These are phyloP conservation scores for Cliona cf. orientalis DNA, from an alignment of 37 sponge, comb jelly and placozoan species.

Conservation along the genomic window DNA sequence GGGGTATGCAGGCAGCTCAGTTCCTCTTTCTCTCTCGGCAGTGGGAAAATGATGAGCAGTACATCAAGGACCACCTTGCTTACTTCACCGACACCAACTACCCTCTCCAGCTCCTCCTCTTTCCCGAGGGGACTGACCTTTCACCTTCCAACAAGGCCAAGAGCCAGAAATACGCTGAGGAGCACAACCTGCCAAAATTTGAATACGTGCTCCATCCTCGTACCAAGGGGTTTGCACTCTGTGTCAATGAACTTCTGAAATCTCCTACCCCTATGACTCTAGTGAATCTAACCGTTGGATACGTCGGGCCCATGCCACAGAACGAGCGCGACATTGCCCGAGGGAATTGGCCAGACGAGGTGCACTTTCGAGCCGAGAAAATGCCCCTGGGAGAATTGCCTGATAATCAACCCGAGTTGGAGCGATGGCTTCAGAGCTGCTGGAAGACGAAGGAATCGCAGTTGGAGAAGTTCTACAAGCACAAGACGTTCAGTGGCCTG, in stretches of 20 bases:
- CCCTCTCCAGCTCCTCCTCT: slow-evolving; percentile 86
- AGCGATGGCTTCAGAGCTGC: slow-evolving; percentile 58
- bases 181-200: slow-evolving; percentile 67
- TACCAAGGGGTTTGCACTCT: slow-evolving; percentile 82
- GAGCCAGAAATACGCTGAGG: slow-evolving; percentile 65
- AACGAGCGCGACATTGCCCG: slow-evolving; percentile 64
- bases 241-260: slow-evolving; percentile 58
- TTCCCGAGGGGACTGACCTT: slow-evolving; percentile 96
- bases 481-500: slow-evolving; percentile 42
- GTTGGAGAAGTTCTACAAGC: slow-evolving; percentile 66
- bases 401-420: slow-evolving; percentile 38
- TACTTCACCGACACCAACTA: slow-evolving; percentile 62
- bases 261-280: slow-evolving; percentile 8
- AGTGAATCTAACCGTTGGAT: slow-evolving; percentile 63
- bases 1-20: slow-evolving; percentile 77
- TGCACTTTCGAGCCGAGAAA: slow-evolving; percentile 60
- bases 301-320: slow-evolving; percentile 65
- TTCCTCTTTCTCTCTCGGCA: slow-evolving; percentile 84
- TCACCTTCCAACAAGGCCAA: slow-evolving; percentile 59
- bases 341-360: slow-evolving; percentile 75
- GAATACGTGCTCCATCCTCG: slow-evolving; percentile 88
- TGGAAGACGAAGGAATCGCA: slow-evolving; percentile 81
- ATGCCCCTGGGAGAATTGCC: slow-evolving; percentile 42
- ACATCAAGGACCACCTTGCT: slow-evolving; percentile 28
- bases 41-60: slow-evolving; percentile 79